Base-by-base conservation (phyloP, 2,113 vertebrate species). In the Ophiodon elongatus region DNA sequence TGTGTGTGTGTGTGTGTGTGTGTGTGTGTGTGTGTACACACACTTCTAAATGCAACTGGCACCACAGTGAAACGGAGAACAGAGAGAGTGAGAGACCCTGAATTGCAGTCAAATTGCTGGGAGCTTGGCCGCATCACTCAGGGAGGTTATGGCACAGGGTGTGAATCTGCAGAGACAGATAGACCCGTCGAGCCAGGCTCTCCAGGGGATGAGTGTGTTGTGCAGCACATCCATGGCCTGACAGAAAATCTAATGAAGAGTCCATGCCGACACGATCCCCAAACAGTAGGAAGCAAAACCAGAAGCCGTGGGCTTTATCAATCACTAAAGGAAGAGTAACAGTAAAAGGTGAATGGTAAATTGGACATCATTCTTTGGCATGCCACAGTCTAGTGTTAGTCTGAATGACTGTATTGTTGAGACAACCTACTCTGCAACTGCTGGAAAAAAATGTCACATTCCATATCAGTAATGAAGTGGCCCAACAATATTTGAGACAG, bases 241-340 rank as follows among this genome's bases (percentile, higher is more conserved):
- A 88, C 81, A 90, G 74, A 78, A 84, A 87, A 88, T 87, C 87
- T 79, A 90, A 92, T 85, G 83, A 84, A 82, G 85, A 87, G 60
- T 72, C 78, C 35, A 33, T 4, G 0, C 62, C 67, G 90, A 83
- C 79, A 86, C 79, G 76, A 84, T 85, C 64, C 76, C 74, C 37
- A 41, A 80, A 86, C 59, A 85, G 33, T 37, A 59, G 57, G 50
- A 66, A 77, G 77, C 39, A 64, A 76, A 83, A 79, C 64, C 68
- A 83, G 75, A 90, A 79, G 75, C 43, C 69, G 69, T 4, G 37
- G 74, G 60, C 68, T 85, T 83, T 79, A 77, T 88, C 71, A 88
- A 45, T 82, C 78, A 85, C 27, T 29, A 31, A 52, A 62, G 60
- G 29, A 66, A 76, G 80, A 81, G 71, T 25, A 59, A 69, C 74